phyloP scores from a whole-genome alignment of 1,140 invertebrate species.

The Brachionus paranguensis region DNA sequence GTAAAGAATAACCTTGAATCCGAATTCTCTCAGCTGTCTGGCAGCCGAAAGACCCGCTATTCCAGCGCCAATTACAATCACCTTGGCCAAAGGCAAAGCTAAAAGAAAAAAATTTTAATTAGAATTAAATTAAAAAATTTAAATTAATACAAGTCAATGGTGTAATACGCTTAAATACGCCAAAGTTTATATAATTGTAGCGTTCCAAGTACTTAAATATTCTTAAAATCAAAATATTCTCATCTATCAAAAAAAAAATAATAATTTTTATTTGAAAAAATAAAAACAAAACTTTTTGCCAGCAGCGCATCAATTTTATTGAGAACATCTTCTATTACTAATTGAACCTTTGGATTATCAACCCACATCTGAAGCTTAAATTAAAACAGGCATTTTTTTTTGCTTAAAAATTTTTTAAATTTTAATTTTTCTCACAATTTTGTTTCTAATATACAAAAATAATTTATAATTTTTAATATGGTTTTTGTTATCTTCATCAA shows the following conservation, averaged over 20 bases:
- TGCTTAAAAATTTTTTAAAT: neutral
- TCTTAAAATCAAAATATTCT: constrained; percentile 71
- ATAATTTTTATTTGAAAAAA: neutral
- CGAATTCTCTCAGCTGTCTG: constrained; percentile 86
- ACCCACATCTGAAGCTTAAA: constrained; percentile 85
- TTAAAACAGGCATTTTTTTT: constrained; percentile 2
- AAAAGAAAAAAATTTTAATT: neutral
- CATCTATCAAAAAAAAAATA: constrained; percentile 54
- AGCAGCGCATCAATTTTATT: constrained; percentile 55
- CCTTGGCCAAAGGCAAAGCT: constrained; percentile 67
- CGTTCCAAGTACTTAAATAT: constrained; percentile 86
- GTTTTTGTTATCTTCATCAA: constrained; percentile 54
- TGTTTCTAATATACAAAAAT: constrained; percentile 84
- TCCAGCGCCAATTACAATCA: constrained; percentile 90
- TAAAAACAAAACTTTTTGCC: neutral
- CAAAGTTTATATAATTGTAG: constrained; percentile 97
- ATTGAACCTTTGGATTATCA: constrained; percentile 85
- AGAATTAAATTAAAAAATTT: constrained; percentile 16
- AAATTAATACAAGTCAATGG: constrained; percentile 45
- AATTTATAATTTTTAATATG: constrained; percentile 77
- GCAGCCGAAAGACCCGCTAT: constrained; percentile 86
- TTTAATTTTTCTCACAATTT: constrained; percentile 60
- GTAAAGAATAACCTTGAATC: constrained; percentile 86
- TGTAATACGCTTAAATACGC: constrained; percentile 81
- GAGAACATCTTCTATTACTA: constrained; percentile 73